Base-by-base conservation (phyloP, 2,888 invertebrate species). In the Stramonita haemastoma region DNA sequence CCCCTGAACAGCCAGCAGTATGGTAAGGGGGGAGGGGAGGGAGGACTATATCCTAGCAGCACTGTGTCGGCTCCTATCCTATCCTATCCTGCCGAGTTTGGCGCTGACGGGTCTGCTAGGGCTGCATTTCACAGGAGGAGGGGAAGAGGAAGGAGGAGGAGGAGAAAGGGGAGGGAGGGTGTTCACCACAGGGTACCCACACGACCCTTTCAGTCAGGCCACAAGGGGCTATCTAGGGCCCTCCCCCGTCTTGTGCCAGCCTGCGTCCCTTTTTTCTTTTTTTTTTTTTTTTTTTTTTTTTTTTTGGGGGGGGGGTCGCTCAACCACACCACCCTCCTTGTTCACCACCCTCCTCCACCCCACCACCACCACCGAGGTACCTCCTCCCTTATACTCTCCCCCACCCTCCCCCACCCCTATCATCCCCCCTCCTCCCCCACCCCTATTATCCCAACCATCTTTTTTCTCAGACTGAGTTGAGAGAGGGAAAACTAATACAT, bases 41-140 rank as follows among this genome's bases (percentile, higher is more conserved):
- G 32, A 15, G 32, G 77, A 77, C 77, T 77, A 77, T n/a, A n/a
- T n/a, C n/a, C n/a, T n/a, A n/a, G n/a, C 19, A 77, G 26, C 77
- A 77, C 32, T 77, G 32, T 34, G 77, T 77, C 32, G n/a, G 77
- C 60, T 60, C 6, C 32, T 46, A 32, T 34, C 77, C 77, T 77
- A 32, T 60, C 6, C 32, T 46, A 32, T 34, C 77, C 77, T 77
- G 77, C 77, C 77, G 77, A 26, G 77, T 29, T 77, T 77, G 77
- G 77, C 77, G 77, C 77, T 77, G 77, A 77, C 77, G 77, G 32
- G 77, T 77, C 77, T 77, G 32, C 32, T 32, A 77, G 29, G 77
- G 77, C 70, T 73, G 70, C 70, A 73, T 73, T 73, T 73, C 70
- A 73, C 77, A 77, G 32, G 32, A 29, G 77, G 77, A 32, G 32